Evolutionary conservation across 2,888 invertebrate genomes (phyloP).

Genomic region (Molanna angustata): DNA sequence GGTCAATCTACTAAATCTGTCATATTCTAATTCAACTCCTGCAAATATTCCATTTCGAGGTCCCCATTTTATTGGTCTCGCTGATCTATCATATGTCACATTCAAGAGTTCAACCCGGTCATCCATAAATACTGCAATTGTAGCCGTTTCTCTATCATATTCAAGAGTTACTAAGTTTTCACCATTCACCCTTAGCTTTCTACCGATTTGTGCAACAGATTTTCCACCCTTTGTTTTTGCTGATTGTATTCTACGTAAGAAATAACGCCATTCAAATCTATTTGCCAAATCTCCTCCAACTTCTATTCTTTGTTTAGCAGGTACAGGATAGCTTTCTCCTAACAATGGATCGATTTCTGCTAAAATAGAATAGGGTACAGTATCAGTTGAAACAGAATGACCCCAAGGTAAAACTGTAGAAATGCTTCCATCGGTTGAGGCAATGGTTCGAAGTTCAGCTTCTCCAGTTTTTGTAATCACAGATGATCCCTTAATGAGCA

Average conservation of each 20-base stretch:
- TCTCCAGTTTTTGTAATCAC: slow-evolving; percentile 81
- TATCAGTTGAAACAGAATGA: slow-evolving; percentile 85
- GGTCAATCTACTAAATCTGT: slow-evolving; percentile 82
- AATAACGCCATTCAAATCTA: slow-evolving; percentile 94
- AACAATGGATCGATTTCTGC: slow-evolving; percentile 84
- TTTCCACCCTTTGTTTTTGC: slow-evolving; percentile 62
- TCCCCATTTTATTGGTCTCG: slow-evolving; percentile 81
- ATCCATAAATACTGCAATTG: slow-evolving; percentile 83
- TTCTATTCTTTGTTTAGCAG: slow-evolving; percentile 86
- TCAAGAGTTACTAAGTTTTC: slow-evolving; percentile 88
- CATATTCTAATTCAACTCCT: slow-evolving; percentile 88
- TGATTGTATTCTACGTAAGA: slow-evolving; percentile 71
- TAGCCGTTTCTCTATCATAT: slow-evolving; percentile 84
- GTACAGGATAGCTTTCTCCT: slow-evolving; percentile 90
- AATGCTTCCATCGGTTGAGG: slow-evolving; percentile 80
- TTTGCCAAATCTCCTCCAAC: slow-evolving; percentile 89
- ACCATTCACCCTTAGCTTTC: slow-evolving; percentile 85
- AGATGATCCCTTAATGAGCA: slow-evolving; percentile 83
- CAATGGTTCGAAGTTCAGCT: slow-evolving; percentile 75
- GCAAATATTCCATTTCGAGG: slow-evolving; percentile 84
- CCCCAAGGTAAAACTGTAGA: slow-evolving; percentile 80
- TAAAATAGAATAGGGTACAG: slow-evolving; percentile 84
- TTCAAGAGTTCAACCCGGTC: slow-evolving; percentile 82
- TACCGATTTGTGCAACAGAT: slow-evolving; percentile 78
- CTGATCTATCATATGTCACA: slow-evolving; percentile 82